Evolutionary conservation across 2,888 invertebrate species (phyloP), one percentile per base, ranked within the genome.

Genomic region (Trissolcus brochymenae): DNA sequence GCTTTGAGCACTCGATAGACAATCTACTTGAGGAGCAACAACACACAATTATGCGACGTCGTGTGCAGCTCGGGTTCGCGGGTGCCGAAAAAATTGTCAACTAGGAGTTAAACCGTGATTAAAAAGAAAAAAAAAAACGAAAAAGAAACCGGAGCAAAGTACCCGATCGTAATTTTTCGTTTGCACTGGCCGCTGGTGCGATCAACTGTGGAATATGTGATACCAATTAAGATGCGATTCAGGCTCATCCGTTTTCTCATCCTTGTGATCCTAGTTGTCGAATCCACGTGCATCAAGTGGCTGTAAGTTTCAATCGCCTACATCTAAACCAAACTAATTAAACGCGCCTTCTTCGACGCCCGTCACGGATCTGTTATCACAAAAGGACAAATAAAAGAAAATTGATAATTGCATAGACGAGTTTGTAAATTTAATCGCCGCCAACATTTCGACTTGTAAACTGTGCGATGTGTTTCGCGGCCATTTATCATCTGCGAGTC

Each of bases 261-360:
- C 49, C 75, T 87, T 51, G 80, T 86, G 50, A 79, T 86, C 73
- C 72, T 86, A 73, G 79, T 84, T 43, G 83, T 86, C 70, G 82
- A 82, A 76, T 88, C 84, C 80, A 81, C 82, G 81, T 87, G 87
- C 85, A 89, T 89, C 82, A 89, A 89, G 86, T 89, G 89, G 89
- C 84, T 89, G 89, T 89, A 82, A 89, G 89, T 88, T 25, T 25
- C 25, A 25, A 25, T 25, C 4, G 4, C 25, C 25, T 25, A 25
- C 4, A 25, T 25, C 25, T 25, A 25, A 25, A 25, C 25, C 25
- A 2, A 25, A 4, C 25, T 25, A 25, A 25, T 25, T 25, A 25
- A 25, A 6, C 25, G 25, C 25, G 25, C 25, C 25, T 2, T 4
- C 25, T 6, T 25, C 25, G 25, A 25, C 25, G 25, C 25, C 25